Evolutionary conservation across 1,140 invertebrate species (phyloP).

Genomic region (Parapsyche elsis): DNA sequence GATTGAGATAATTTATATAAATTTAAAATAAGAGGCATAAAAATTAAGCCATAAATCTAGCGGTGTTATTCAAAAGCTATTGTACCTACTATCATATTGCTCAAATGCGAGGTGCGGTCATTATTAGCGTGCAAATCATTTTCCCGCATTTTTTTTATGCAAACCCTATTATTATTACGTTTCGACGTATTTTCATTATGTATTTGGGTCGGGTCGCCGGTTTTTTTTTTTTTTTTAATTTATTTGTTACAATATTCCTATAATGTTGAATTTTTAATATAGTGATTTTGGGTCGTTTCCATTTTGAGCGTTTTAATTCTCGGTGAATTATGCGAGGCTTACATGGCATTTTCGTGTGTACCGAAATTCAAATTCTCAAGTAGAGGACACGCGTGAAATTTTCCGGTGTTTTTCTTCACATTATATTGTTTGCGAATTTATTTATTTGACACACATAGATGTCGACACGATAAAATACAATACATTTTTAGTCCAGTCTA

Average conservation of each 20-base stretch:
- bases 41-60: no score
- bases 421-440: background rate
- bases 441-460: slow-evolving; percentile 24
- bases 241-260: background rate
- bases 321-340: background rate
- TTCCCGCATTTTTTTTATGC: no score
- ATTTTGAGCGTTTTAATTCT: slow-evolving; percentile 2
- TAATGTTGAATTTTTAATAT: no score
- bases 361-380: slow-evolving; percentile 37
- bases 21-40: no score
- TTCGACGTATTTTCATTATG: slow-evolving; percentile 3
- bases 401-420: slow-evolving; percentile 12
- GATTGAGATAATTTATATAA: no score
- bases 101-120: no score
- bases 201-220: slow-evolving; percentile 16
- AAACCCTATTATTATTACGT: no score
- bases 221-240: background rate
- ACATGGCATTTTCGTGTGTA: slow-evolving; percentile 25
- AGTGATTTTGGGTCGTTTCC: no score
- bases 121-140: no score
- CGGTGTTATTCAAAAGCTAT: no score
- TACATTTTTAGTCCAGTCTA: background rate
- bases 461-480: background rate
- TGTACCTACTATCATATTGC: no score
- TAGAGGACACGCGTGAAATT: slow-evolving; percentile 6